Conservation (phyloP, 2,797 vertebrate genomes). For the Bovichtus diacanthus region DNA sequence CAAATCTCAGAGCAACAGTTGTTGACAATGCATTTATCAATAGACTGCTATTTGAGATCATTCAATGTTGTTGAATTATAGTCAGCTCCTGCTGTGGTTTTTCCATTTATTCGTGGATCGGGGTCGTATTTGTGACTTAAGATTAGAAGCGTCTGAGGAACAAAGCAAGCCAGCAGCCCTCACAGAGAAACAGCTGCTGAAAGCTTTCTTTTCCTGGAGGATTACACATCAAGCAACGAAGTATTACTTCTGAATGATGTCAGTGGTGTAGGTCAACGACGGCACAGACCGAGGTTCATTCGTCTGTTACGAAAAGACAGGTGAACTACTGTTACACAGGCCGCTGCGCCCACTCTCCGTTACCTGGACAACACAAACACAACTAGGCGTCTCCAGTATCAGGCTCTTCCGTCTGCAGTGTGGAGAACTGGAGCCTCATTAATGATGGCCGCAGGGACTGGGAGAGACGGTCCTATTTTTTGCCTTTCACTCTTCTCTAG, state of each 20-base stretch:
- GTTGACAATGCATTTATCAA: neutral
- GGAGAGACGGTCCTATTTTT: conserved; percentile 50
- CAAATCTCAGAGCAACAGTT: conserved; percentile 19
- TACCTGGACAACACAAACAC: conserved; percentile 80
- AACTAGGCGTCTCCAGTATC: conserved; percentile 81
- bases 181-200: conserved; percentile 50
- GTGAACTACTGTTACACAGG: conserved; percentile 66
- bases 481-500: conserved; percentile 51
- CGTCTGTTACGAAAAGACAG: conserved; percentile 55
- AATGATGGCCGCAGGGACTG: conserved; percentile 69
- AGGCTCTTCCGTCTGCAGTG: conserved; percentile 65
- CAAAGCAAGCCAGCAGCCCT: conserved; percentile 38
- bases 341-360: conserved; percentile 64
- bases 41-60: conserved; percentile 11
- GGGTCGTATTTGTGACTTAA: conserved; percentile 25
- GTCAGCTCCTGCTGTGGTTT: conserved; percentile 11
- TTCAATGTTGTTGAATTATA: conserved; percentile 8
- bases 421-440: conserved; percentile 75
- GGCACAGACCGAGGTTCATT: conserved; percentile 14
- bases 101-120: conserved; percentile 12
- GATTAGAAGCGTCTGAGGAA: conserved; percentile 46
- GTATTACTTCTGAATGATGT: neutral
- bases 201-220: conserved; percentile 55
- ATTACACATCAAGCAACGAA: neutral
- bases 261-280: neutral